phyloP scores from a whole-genome alignment of 92 coral and sea anemone genomes.

The Desmophyllum pertusum region DNA sequence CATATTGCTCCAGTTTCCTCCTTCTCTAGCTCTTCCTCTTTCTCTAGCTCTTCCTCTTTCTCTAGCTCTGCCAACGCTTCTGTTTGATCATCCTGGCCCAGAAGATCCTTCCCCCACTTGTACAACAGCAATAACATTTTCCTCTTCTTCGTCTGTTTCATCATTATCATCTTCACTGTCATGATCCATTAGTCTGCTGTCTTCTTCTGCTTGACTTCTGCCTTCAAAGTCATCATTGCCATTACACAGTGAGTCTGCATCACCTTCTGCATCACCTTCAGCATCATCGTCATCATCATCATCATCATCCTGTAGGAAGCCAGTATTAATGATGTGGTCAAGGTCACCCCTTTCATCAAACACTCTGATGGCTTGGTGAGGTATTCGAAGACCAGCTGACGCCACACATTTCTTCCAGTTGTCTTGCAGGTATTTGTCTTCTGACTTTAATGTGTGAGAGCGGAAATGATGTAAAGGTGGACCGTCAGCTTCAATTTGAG shows the following conservation, averaged over 20 bases:
- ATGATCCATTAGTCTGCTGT: not conserved
- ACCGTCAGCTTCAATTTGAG: not conserved
- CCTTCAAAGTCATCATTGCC: not conserved
- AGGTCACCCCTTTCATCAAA: constrained; percentile 11
- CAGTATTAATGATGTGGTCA: not conserved
- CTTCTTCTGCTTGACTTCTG: not conserved
- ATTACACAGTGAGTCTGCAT: not conserved
- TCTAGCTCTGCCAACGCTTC: not conserved
- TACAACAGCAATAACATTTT: not conserved
- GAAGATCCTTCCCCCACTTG: too few species aligned
- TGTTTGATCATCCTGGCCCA: too few species aligned
- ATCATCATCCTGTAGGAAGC: not conserved
- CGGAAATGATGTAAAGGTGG: constrained; percentile 7
- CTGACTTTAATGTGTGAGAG: not conserved
- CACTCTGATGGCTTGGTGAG: constrained; percentile 10
- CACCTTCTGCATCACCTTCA: not conserved
- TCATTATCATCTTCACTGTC: not conserved
- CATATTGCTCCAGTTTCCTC: not conserved
- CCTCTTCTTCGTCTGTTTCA: not conserved
- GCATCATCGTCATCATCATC: not conserved
- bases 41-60: not conserved
- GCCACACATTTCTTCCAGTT: not conserved
- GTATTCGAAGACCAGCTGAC: not conserved
- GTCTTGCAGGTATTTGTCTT: not conserved
- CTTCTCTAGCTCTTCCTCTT: too few species aligned